These are phyloP conservation scores for Myiagra hebetior DNA, from an alignment of 2,113 vertebrate genomes.

Conservation along the genomic window DNA sequence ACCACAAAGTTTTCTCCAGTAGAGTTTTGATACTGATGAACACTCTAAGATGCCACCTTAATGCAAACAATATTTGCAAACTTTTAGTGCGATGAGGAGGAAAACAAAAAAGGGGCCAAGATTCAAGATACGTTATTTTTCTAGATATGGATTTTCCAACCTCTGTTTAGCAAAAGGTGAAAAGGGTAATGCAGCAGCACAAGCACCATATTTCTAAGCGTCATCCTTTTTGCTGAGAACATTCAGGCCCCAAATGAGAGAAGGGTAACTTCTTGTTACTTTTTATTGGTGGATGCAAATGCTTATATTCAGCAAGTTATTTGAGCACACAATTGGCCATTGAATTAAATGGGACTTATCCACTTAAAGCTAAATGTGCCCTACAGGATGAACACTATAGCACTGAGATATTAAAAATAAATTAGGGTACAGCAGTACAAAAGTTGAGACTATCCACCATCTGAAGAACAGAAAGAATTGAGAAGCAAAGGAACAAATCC, in stretches of 20 bases:
- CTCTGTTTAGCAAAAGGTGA: background rate
- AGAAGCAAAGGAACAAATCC: background rate
- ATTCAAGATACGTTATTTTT: background rate
- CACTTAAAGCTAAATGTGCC: background rate
- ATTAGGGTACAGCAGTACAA: background rate
- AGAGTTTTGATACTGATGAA: background rate
- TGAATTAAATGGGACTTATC: conserved; percentile 27
- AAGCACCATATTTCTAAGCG: background rate
- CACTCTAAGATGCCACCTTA: background rate
- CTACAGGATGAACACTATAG: background rate
- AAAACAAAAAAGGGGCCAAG: background rate
- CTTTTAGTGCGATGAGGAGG: background rate
- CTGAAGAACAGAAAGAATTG: background rate
- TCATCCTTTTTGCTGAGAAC: background rate
- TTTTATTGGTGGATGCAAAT: background rate
- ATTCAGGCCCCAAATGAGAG: background rate
- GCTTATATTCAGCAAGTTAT: conserved; percentile 14
- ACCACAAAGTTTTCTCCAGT: background rate
- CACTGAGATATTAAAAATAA: conserved; percentile 40
- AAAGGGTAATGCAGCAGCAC: background rate
- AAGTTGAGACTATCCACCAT: conserved; percentile 10
- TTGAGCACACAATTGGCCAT: background rate
- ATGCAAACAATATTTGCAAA: background rate
- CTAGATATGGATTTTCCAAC: background rate
- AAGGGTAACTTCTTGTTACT: background rate